A percentile compares a stretch with the other conserved stretches of the same genome.
Evolutionary conservation across 2,888 invertebrate species (phyloP).

Genomic region (Pterobdella sp.): DNA sequence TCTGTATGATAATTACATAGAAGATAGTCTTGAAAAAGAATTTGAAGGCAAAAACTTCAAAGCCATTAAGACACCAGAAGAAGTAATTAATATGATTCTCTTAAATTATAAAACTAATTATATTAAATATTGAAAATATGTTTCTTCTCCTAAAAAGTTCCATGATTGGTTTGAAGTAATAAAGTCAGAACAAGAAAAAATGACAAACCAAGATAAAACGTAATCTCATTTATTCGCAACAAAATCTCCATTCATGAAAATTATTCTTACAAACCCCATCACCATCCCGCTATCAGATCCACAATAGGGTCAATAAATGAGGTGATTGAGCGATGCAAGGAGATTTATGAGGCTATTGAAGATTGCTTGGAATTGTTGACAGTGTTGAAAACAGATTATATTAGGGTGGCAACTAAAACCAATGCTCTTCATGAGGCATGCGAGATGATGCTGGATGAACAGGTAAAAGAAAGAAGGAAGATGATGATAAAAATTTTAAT

Average conservation of each 20-base stretch:
- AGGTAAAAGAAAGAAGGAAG: constrained; percentile 46
- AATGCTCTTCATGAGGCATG: constrained; percentile 82
- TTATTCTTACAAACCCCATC: not conserved
- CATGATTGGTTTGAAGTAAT: constrained; percentile 19
- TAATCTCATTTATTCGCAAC: not conserved
- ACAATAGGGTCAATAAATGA: constrained; percentile 64
- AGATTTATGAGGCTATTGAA: constrained; percentile 58
- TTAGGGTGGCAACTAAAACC: constrained; percentile 81
- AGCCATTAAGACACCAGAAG: constrained; percentile 16
- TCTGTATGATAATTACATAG: constrained; percentile 12
- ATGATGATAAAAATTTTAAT: not conserved
- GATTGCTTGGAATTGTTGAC: constrained; percentile 65
- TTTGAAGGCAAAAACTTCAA: not conserved
- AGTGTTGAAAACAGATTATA: constrained; percentile 68
- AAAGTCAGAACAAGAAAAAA: not conserved
- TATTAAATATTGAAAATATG: not conserved
- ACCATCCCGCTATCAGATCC: constrained; percentile 37
- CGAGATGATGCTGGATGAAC: constrained; percentile 81
- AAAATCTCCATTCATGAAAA: not conserved
- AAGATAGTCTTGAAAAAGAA: not conserved
- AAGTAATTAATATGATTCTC: not conserved
- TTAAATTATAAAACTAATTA: not conserved
- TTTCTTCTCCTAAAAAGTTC: not conserved
- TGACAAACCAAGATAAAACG: constrained; percentile 4
- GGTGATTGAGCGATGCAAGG: constrained; percentile 46